A percentile compares a stretch with the other conserved stretches of the same genome.
phyloP scores from a whole-genome alignment of 2,797 vertebrate genomes.

The Amazona finschi region DNA sequence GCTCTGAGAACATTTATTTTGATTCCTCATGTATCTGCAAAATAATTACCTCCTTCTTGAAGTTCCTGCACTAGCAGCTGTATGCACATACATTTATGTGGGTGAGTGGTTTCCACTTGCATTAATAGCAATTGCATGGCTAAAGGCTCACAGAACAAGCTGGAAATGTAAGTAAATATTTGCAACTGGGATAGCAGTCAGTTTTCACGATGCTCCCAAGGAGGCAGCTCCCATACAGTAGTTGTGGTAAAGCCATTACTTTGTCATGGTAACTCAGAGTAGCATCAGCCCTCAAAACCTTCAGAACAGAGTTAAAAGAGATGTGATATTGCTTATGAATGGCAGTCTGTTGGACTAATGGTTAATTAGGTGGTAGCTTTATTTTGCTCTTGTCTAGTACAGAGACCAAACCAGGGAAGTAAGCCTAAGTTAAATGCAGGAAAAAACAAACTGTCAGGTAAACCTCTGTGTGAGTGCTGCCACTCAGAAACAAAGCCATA shows the following conservation, averaged over 20 bases:
- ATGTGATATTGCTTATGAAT: neutral
- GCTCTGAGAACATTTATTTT: constrained; percentile 51
- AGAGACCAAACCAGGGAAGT: neutral
- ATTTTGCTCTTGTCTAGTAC: neutral
- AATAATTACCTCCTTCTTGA: constrained; percentile 18
- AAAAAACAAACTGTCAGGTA: neutral
- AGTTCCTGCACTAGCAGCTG: neutral
- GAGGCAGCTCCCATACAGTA: neutral
- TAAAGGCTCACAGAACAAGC: neutral
- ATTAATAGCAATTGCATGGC: neutral
- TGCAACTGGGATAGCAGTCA: neutral
- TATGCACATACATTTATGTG: neutral
- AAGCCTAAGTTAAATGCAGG: neutral
- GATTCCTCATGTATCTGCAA: constrained; percentile 25
- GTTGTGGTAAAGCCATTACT: neutral
- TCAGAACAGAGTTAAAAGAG: neutral
- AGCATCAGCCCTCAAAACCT: neutral
- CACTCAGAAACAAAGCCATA: neutral
- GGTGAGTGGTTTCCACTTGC: neutral
- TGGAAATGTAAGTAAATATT: neutral
- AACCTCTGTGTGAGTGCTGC: neutral
- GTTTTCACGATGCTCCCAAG: neutral
- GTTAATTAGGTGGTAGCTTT: neutral
- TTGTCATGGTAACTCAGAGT: neutral
- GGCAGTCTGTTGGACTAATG: neutral